Evolutionary conservation across 2,888 invertebrate genomes (phyloP).

Genomic region (Lampropteryx suffumata): DNA sequence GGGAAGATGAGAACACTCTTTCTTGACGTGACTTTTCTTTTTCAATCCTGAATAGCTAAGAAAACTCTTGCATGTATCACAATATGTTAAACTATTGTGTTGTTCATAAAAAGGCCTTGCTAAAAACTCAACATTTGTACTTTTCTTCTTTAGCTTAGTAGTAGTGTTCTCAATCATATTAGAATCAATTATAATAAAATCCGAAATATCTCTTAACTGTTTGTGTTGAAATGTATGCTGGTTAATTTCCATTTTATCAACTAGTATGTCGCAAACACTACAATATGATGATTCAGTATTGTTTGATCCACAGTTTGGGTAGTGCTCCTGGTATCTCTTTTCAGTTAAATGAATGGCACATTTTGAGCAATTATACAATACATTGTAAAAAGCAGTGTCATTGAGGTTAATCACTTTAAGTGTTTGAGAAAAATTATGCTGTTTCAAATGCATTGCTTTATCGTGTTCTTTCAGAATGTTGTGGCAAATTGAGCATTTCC

Average conservation of each 20-base stretch:
- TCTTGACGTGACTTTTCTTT: constrained; percentile 43
- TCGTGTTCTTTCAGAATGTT: constrained; percentile 56
- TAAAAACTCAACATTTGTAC: background rate
- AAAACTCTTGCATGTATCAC: constrained; percentile 57
- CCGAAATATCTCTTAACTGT: constrained; percentile 29
- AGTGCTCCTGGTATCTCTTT: constrained; percentile 49
- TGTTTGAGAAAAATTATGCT: constrained; percentile 49
- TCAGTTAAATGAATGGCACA: constrained; percentile 59
- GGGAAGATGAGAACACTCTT: constrained; percentile 42
- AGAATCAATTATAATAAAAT: constrained; percentile 44
- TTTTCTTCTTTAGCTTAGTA: background rate
- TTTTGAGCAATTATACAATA: constrained; percentile 57
- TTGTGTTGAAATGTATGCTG: constrained; percentile 43
- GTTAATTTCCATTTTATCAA: constrained; percentile 44
- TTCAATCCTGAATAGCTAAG: constrained; percentile 36
- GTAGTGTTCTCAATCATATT: constrained; percentile 30
- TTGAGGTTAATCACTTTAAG: constrained; percentile 47
- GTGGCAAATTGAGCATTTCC: constrained; percentile 57
- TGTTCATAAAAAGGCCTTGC: constrained; percentile 13
- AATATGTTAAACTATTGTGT: constrained; percentile 44
- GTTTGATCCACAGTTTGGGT: constrained; percentile 43
- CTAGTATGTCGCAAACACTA: constrained; percentile 55
- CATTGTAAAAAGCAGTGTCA: constrained; percentile 35
- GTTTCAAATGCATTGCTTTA: constrained; percentile 51
- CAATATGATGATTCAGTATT: constrained; percentile 49